A percentile compares a stretch with the other conserved stretches of the same genome.
Conservation (phyloP, 2,113 vertebrate genomes). For the Lota lota region DNA sequence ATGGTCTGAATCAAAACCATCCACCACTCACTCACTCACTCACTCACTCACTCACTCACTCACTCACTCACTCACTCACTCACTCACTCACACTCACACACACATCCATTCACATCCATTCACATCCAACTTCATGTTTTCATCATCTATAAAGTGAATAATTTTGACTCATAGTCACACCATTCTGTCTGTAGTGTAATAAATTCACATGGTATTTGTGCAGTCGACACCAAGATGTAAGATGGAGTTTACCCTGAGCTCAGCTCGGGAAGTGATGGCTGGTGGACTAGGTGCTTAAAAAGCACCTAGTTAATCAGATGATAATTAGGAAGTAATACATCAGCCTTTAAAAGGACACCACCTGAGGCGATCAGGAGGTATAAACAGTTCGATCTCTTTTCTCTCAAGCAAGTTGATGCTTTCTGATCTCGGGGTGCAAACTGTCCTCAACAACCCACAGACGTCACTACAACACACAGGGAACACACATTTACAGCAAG, state of each 20-base stretch:
- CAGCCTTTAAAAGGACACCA: constrained; percentile 42
- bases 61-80: no score
- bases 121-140: background rate
- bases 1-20: constrained; percentile 8
- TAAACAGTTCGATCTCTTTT: background rate
- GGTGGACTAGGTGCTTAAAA: no score
- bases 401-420: constrained; percentile 21
- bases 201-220: no score
- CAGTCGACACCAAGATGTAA: no score
- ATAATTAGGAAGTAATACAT: constrained; percentile 25
- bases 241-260: no score
- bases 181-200: no score
- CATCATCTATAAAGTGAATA: background rate
- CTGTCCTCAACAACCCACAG: background rate
- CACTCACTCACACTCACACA: no score
- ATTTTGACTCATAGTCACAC: background rate
- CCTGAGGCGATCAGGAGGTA: background rate
- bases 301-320: background rate
- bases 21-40: background rate
- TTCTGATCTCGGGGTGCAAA: constrained; percentile 22
- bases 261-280: no score
- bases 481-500: constrained; percentile 28
- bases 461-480: background rate
- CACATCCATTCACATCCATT: no score
- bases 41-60: no score